Evolutionary conservation across 2,888 invertebrate species (phyloP).

Genomic region (Cinara cedri): DNA sequence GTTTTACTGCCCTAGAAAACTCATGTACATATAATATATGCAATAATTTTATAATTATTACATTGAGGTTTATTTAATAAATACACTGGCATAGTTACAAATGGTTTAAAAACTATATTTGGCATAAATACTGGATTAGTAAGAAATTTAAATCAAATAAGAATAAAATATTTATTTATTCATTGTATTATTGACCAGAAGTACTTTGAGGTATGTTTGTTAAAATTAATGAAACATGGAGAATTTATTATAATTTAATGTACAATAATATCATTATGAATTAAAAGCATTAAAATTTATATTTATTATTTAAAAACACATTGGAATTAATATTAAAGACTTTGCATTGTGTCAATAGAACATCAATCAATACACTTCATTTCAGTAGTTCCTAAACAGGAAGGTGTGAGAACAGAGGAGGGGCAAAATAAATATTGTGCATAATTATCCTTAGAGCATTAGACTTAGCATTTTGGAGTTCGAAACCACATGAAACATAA

Average conservation of each 20-base stretch:
- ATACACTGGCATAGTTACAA: neutral
- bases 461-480: no score
- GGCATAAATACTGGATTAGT: constrained; percentile 57
- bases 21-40: no score
- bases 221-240: constrained; percentile 51
- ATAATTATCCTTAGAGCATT: no score
- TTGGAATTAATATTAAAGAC: neutral
- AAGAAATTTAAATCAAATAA: constrained; percentile 48
- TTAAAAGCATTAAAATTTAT: constrained; percentile 9
- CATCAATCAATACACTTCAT: constrained; percentile 56
- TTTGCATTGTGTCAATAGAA: neutral
- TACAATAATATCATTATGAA: no score
- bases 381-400: constrained; percentile 52
- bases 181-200: constrained; percentile 59
- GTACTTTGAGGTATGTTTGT: constrained; percentile 47
- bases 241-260: no score
- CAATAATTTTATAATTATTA: no score
- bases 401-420: constrained; percentile 27
- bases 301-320: neutral
- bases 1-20: no score
- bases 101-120: constrained; percentile 45
- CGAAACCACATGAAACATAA: no score
- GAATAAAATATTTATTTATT: constrained; percentile 57
- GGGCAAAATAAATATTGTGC: no score
- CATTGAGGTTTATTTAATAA: constrained; percentile 18